phyloP scores from a whole-genome alignment of 2,888 invertebrate species.

The Pachliopta kotzebuea region DNA sequence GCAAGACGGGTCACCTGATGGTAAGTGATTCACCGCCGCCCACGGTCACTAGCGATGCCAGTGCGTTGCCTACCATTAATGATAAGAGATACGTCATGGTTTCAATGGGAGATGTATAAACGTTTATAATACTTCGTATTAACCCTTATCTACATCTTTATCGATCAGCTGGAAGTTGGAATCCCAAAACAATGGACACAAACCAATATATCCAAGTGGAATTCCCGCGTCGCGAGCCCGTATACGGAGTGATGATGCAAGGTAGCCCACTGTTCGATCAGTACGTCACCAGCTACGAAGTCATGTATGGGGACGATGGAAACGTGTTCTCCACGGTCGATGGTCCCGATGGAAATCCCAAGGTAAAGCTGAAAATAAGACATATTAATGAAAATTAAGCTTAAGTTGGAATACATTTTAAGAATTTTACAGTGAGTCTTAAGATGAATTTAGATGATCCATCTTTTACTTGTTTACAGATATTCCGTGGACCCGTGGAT shows the following conservation, averaged over 20 bases:
- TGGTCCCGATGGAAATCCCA: constrained; percentile 74
- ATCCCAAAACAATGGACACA: constrained; percentile 78
- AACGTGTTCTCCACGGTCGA: constrained; percentile 80
- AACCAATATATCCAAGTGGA: constrained; percentile 86
- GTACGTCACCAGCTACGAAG: constrained; percentile 88
- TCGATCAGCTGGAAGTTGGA: constrained; percentile 83
- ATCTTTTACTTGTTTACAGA: constrained; percentile 51
- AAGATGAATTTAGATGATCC: no score
- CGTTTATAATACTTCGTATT: no score
- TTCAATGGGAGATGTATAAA: no score
- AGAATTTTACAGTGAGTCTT: no score
- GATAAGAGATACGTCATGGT: no score
- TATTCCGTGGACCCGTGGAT: constrained; percentile 87
- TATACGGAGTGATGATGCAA: constrained; percentile 87
- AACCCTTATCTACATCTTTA: neutral
- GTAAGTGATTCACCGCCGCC: no score
- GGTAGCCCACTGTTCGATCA: constrained; percentile 85
- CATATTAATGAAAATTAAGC: no score
- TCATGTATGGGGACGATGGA: constrained; percentile 86
- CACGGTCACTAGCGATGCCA: no score
- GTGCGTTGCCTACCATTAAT: no score
- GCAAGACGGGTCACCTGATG: no score
- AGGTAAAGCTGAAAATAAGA: constrained; percentile 53
- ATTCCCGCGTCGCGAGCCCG: constrained; percentile 82
- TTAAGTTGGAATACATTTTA: no score